Percentiles rank a stretch among this genome's conserved stretches.
These are phyloP conservation scores for Athripsodes cinereus DNA, from an alignment of 2,888 invertebrate species.

Conservation along the genomic window DNA sequence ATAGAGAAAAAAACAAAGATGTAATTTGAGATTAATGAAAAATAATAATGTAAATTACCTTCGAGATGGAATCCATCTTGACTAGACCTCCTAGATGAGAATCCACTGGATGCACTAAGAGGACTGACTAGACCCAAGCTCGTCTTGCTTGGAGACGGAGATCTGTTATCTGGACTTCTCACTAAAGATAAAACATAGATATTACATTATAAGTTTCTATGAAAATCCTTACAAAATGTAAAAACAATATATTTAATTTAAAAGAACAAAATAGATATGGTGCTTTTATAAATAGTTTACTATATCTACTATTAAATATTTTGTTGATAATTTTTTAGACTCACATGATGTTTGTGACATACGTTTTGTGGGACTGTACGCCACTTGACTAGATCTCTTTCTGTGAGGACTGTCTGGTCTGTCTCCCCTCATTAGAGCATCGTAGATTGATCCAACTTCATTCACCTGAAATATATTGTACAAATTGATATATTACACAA, in stretches of 20 bases:
- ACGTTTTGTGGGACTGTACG: conserved; percentile 81
- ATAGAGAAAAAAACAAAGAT: too few species aligned
- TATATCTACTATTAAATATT: not conserved
- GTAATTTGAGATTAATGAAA: too few species aligned
- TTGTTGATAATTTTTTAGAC: conserved; percentile 30
- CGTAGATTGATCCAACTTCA: conserved; percentile 82
- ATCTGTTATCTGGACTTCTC: conserved; percentile 66
- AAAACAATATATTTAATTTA: too few species aligned
- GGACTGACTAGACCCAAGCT: conserved; percentile 55
- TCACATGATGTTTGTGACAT: conserved; percentile 56
- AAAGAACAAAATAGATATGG: too few species aligned
- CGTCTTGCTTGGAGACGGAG: conserved; percentile 75
- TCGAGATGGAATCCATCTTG: conserved; percentile 86
- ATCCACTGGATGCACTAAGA: conserved; percentile 86
- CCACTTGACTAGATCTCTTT: conserved; percentile 52
- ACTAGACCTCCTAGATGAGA: conserved; percentile 86
- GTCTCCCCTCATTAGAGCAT: conserved; percentile 68
- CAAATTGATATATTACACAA: too few species aligned
- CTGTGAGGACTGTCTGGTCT: conserved; percentile 76
- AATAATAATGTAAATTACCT: too few species aligned
- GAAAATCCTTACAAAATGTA: too few species aligned
- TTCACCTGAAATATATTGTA: conserved; percentile 57
- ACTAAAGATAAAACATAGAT: conserved; percentile 35
- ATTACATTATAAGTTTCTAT: too few species aligned
- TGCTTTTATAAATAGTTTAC: too few species aligned